Percentiles rank a stretch among this genome's conserved stretches.
Evolutionary conservation across 2,888 invertebrate genomes (phyloP).

Genomic region (Chymomyza fuscimana): DNA sequence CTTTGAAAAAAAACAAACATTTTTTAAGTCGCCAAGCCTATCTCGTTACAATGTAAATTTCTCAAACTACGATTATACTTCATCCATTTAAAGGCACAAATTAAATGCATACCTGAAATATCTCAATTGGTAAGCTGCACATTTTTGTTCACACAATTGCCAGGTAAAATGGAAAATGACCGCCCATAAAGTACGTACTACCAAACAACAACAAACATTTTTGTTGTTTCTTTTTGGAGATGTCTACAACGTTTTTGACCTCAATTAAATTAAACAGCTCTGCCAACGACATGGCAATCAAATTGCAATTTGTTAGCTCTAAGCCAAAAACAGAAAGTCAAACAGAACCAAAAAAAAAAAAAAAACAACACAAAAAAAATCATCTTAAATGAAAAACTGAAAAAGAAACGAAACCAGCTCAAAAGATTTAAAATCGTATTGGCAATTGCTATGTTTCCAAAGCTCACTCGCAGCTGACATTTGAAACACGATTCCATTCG

Average conservation of each 20-base stretch:
- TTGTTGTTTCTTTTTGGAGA: constrained; percentile 44
- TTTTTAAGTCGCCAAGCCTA: no score
- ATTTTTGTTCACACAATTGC: constrained; percentile 32
- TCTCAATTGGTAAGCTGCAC: constrained; percentile 32
- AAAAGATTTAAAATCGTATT: constrained; percentile 21
- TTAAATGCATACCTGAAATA: constrained; percentile 22
- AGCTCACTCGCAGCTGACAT: constrained; percentile 56
- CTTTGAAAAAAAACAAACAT: no score
- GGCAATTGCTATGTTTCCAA: constrained; percentile 49
- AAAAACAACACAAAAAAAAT: constrained; percentile 20
- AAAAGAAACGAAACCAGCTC: constrained; percentile 27
- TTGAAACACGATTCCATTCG: constrained; percentile 63
- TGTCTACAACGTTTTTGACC: constrained; percentile 60
- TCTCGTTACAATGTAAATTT: background rate
- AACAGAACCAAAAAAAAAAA: constrained; percentile 41
- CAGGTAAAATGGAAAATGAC: constrained; percentile 26
- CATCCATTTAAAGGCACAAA: background rate
- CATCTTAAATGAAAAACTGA: constrained; percentile 25
- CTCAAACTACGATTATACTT: background rate
- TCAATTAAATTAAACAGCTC: constrained; percentile 54
- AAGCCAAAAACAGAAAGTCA: constrained; percentile 51
- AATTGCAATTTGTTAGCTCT: constrained; percentile 60
- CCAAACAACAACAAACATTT: constrained; percentile 18
- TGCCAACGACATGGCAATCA: constrained; percentile 49
- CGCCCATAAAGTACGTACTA: constrained; percentile 21